Evolutionary conservation across 92 coral and sea anemone genomes (phyloP), one percentile per base, ranked within the genome.

Genomic region (Zoanthus sociatus): DNA sequence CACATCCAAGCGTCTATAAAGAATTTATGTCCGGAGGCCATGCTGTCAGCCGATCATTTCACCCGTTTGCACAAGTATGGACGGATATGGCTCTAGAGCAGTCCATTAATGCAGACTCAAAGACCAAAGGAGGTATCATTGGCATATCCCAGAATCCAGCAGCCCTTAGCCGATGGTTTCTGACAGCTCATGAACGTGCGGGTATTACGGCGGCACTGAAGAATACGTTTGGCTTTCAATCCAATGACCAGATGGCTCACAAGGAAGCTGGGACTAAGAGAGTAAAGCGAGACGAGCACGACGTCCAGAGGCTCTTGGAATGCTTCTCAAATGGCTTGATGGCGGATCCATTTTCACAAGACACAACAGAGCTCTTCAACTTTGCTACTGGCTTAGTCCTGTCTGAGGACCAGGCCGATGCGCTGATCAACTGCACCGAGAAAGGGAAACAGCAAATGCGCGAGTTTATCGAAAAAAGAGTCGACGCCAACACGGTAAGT

Each of bases 321-420:
- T 68, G 90, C 13, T 92, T 92, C 61, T 8, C 5, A 10, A 78
- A 88, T 15, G 92, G 84, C 3, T 83, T 71, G 26, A 73, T 84
- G 84, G 79, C 10, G 1, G 20, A 88, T 53, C 90, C 92, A 0
- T 88, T 84, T 56, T 17, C 13, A 48, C 53, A 6, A 31, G 8
- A 13, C 16, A n/a, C 54, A 37, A 51, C 44, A 10, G 53, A 37
- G 14, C 63, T 90, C 6, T 6, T 13, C 37, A 83, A 88, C 86
- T 33, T 88, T 32, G 91, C 91, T 3, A 91, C 93, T 12, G 88
- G 90, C 20, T 83, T 90, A 17, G 90, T 87, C 1, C 48, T 90
- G 13, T 90, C 88, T 6, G 74, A 4, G 1, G 85, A 87, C 4
- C 81, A 26, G 26, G 26, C 26, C 26, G 26, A 26, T 26, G 26